Evolutionary conservation across 2,888 invertebrate species (phyloP), one percentile per base, ranked within the genome.

Genomic region (Lamellibrachia satsuma): DNA sequence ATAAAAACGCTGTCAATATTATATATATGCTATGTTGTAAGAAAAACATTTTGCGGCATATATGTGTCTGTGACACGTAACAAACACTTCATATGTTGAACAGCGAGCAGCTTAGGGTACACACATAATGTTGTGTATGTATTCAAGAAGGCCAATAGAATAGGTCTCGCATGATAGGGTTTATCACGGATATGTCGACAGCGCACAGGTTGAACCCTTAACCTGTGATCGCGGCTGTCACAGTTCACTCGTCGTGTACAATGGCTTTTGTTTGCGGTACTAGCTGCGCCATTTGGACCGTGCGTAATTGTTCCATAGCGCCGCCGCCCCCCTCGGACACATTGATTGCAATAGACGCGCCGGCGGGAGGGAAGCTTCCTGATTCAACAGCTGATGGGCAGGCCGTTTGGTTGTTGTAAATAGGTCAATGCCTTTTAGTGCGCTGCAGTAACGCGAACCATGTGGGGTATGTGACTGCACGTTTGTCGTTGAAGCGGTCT

Each of bases 361-460:
- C 11, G 75, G 75, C 75, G 75, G 75, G 75, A 75, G 75, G 75
- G 75, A 75, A n/a, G 3, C 75, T 15, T 75, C 75, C 75, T 4
- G 75, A 75, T 75, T 75, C 75, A 75, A 75, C 75, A 75, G 75
- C 75, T 75, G 75, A 75, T 75, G 75, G 75, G 22, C 75, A 75
- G 75, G 15, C 75, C 11, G 15, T 75, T 15, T 75, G 75, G 75
- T 75, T 75, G 75, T 75, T 75, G 75, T n/a, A 75, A 75, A 75
- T 75, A 75, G 75, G 75, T 75, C 75, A 75, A 75, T 75, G 75
- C 75, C 75, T 75, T 75, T 39, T 75, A n/a, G 75, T n/a, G 75
- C 57, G 57, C 75, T 15, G 75, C 75, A 75, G 75, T 75, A 75
- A 75, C 75, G 75, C 75, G 15, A 75, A 75, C 75, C 75, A 75